phyloP scores from a whole-genome alignment of 1,140 invertebrate genomes.

The Lasioglossum albipes region DNA sequence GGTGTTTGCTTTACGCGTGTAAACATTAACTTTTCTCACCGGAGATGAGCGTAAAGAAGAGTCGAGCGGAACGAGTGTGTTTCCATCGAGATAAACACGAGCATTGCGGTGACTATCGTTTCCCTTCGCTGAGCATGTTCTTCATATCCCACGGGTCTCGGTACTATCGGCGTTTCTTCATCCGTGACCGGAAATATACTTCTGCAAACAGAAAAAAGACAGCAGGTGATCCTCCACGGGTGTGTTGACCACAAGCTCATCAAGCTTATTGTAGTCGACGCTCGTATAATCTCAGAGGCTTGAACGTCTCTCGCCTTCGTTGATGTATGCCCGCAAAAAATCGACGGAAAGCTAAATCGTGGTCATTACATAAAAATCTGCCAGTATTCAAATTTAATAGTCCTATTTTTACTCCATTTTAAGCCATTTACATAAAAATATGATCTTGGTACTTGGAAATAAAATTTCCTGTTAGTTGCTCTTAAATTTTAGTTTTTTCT shows the following conservation, averaged over 20 bases:
- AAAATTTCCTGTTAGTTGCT: no score
- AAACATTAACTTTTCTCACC: constrained; percentile 8
- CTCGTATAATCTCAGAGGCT: constrained; percentile 22
- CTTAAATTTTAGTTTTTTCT: no score
- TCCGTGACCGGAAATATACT: constrained; percentile 54
- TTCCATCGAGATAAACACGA: constrained; percentile 50
- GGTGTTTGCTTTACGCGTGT: constrained; percentile 21
- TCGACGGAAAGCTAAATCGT: no score
- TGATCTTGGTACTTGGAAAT: no score
- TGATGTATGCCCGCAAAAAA: background rate
- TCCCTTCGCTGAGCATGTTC: constrained; percentile 48
- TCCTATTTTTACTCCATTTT: no score
- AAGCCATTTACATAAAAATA: no score
- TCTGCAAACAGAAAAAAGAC: constrained; percentile 11
- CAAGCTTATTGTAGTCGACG: constrained; percentile 3
- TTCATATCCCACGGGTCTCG: constrained; percentile 48
- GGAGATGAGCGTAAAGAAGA: background rate
- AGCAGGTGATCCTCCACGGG: background rate
- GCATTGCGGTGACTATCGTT: constrained; percentile 51
- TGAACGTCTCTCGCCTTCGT: background rate
- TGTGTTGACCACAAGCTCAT: constrained; percentile 33
- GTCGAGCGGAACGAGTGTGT: constrained; percentile 26
- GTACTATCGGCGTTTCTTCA: constrained; percentile 42
- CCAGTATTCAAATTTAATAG: no score
- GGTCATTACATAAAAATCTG: no score